phyloP scores from a whole-genome alignment of 23 tunicate species.

The Ciona savignyi region DNA sequence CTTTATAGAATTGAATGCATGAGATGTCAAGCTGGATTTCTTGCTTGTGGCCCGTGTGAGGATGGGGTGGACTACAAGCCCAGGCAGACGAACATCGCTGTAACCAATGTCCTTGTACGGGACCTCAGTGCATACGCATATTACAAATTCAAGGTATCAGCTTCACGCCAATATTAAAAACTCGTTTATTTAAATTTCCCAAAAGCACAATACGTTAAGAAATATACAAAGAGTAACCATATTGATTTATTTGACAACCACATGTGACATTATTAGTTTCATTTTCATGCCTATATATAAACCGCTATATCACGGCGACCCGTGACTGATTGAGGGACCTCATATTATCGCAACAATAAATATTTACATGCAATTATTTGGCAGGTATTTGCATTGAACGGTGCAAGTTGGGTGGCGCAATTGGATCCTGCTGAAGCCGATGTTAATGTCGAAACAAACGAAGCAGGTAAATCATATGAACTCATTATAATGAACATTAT shows the following conservation, averaged over 20 bases:
- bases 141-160: constrained; percentile 59
- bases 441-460: constrained; percentile 28
- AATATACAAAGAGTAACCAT: no score
- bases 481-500: not conserved
- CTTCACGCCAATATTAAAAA: no score
- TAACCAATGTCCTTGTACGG: constrained; percentile 6
- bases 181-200: no score
- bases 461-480: constrained; percentile 24
- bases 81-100: not conserved
- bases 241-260: not conserved
- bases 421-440: constrained; percentile 4
- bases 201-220: no score
- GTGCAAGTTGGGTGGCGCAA: not conserved
- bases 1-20: constrained; percentile 42
- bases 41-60: constrained; percentile 39
- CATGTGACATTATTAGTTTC: not conserved
- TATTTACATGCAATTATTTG: not conserved
- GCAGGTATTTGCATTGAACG: no score
- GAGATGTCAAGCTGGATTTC: constrained; percentile 29
- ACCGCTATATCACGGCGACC: not conserved
- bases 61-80: constrained; percentile 30
- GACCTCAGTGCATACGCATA: constrained; percentile 34
- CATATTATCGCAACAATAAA: not conserved
- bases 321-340: not conserved
- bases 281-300: not conserved